phyloP scores from a whole-genome alignment of 1,140 invertebrate genomes.

The Ips typographus region DNA sequence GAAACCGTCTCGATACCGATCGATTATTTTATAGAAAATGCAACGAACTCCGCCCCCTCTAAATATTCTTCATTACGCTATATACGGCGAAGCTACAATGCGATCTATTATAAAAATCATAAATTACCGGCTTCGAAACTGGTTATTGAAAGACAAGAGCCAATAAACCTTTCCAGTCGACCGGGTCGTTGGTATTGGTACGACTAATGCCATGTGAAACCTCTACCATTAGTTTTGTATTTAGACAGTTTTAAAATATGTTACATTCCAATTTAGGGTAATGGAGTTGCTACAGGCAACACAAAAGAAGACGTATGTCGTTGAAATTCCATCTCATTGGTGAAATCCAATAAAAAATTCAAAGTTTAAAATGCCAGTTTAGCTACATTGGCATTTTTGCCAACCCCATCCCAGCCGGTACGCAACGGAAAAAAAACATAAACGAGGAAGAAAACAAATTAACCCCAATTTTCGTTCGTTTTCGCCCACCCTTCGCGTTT shows the following conservation, averaged over 20 bases:
- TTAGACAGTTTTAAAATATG: too few relatives aligned
- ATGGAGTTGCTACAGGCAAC: too few relatives aligned
- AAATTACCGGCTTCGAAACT: constrained; percentile 10
- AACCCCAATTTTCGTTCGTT: constrained; percentile 35
- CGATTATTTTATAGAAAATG: constrained; percentile 35
- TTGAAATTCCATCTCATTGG: too few relatives aligned
- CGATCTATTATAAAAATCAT: constrained; percentile 4
- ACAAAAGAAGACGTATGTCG: too few relatives aligned
- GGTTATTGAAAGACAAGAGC: constrained; percentile 7
- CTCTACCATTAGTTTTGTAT: too few relatives aligned
- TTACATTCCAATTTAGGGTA: too few relatives aligned
- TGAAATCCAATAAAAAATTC: too few relatives aligned
- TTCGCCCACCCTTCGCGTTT: background rate
- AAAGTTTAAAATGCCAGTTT: too few relatives aligned
- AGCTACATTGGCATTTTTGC: too few relatives aligned
- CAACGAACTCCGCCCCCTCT: constrained; percentile 25
- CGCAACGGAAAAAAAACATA: constrained; percentile 6
- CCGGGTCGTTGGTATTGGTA: background rate
- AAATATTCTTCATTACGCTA: constrained; percentile 30
- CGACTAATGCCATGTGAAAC: background rate
- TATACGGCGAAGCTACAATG: background rate
- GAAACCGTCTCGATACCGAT: constrained; percentile 29
- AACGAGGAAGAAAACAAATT: constrained; percentile 33
- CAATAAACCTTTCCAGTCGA: constrained; percentile 1
- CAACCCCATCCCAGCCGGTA: too few relatives aligned